Evolutionary conservation across 2,888 invertebrate species (phyloP), one percentile per base, ranked within the genome.

Genomic region (Mayetiola destructor): DNA sequence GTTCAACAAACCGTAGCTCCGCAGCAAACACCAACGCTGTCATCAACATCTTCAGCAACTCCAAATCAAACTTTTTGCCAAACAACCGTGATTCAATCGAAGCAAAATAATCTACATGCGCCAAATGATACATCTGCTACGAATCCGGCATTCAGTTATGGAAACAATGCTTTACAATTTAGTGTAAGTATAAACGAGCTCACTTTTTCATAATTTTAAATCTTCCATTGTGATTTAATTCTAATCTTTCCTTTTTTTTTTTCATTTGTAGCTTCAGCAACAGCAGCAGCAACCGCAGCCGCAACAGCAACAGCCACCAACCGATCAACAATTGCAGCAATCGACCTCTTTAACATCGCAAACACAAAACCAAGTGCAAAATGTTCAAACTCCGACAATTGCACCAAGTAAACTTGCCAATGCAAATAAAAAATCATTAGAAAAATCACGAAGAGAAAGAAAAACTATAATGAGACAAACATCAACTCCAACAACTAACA

Each of bases 361-460:
- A n/a, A 27, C 18, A n/a, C 48, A 48, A 27, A 8, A 40, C 3
- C 65, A 66, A 55, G 64, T 66, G 55, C 62, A 68, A 54, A 32
- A 29, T 3, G n/a, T 30, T 30, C 32, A 30, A 16, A 12, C 18
- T 18, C 32, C 6, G 10, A 32, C 12, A 32, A 32, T 10, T 9
- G 10, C 32, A 32, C 8, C 8, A 32, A 10, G 32, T 9, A 32
- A 10, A 9, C 6, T 32, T 6, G 10, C 32, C 12, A 32, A 32
- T 32, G n/a, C n/a, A n/a, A n/a, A n/a, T n/a, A n/a, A n/a, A n/a
- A 72, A 72, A 60, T 67, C 69, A 14, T 67, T 70, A 56, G 72
- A 72, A 60, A 71, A 70, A 61, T 72, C 73, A n/a, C 68, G 73
- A 6, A 72, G 73, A 61, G 73, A 73, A 59, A 68, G 73, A 9